Conservation (phyloP, 2,888 invertebrate genomes). For the Thysanoteuthis rhombus region DNA sequence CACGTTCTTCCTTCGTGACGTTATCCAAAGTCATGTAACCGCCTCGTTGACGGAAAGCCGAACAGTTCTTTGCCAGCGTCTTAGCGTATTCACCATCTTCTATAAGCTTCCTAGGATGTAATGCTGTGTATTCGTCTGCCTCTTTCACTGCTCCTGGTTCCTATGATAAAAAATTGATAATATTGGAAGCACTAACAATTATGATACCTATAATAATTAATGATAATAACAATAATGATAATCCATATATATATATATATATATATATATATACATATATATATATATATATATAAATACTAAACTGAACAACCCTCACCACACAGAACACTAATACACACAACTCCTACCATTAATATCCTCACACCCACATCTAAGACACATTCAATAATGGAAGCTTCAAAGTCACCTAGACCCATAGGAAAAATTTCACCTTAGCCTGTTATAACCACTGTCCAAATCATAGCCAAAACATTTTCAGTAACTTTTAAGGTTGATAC, state of each 20-base stretch:
- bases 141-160: neutral
- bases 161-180: neutral
- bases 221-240: neutral
- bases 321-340: too few relatives aligned
- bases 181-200: neutral
- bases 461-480: too few relatives aligned
- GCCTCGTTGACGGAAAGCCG: conserved; percentile 36
- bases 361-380: too few relatives aligned
- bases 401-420: too few relatives aligned
- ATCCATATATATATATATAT: neutral
- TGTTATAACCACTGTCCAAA: too few relatives aligned
- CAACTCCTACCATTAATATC: too few relatives aligned
- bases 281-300: too few relatives aligned
- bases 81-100: neutral
- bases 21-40: conserved; percentile 40
- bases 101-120: neutral
- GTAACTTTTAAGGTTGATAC: too few relatives aligned
- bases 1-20: conserved; percentile 40
- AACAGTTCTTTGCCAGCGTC: conserved; percentile 37
- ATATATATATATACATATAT: too few relatives aligned
- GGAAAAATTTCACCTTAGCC: too few relatives aligned
- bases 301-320: too few relatives aligned
- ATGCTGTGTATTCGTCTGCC: neutral
- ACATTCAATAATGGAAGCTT: too few relatives aligned
- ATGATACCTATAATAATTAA: neutral